Evolutionary conservation across 1,140 invertebrate species (phyloP), one percentile per base, ranked within the genome.

Genomic region (Lasioglossum albipes): DNA sequence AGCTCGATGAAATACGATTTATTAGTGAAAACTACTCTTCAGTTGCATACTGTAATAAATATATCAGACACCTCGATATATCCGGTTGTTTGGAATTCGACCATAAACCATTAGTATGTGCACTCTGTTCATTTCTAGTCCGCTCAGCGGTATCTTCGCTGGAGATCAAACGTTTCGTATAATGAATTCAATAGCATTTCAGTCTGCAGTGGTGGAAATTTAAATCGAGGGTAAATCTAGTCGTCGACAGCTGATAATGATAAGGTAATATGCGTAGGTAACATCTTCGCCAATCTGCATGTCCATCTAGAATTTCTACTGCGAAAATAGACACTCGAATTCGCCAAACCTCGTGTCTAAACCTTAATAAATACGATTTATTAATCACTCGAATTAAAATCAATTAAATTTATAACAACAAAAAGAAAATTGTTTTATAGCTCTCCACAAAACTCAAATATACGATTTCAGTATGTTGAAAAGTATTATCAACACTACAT

Each of bases 141-240:
- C 22, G 36, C 57, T 31, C 18, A 68, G 49, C 59, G 59, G 72
- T 79, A 71, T 41, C 31, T 70, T 75, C 41, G 9, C 20, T n/a
- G 20, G 41, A 20, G 36, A 71, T 67, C 62, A 49, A 82, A 69
- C 22, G 49, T 49, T 72, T 79, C 67, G n/a, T 68, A 27, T 67
- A 72, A 61, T 73, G 52, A 57, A 57, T 57, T 57, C 52, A 57
- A 57, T 57, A 57, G 16, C 16, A 57, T 57, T 57, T 20, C 52
- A 20, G 20, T 57, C 18, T 13, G 45, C 45, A 13, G 10, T 20
- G 52, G 20, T 57, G 52, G 16, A 62, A 31, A 71, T 71, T 72
- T 78, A 20, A 27, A 22, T 9, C 9, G 41, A 67, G 74, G 52
- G 52, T 20, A 57, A 57, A 20, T 57, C 16, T 57, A 57, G 52